Percentiles rank a stretch among this genome's conserved stretches.
These are phyloP conservation scores for Elephas maximus DNA, from an alignment of 2,113 vertebrate genomes.

Conservation along the genomic window DNA sequence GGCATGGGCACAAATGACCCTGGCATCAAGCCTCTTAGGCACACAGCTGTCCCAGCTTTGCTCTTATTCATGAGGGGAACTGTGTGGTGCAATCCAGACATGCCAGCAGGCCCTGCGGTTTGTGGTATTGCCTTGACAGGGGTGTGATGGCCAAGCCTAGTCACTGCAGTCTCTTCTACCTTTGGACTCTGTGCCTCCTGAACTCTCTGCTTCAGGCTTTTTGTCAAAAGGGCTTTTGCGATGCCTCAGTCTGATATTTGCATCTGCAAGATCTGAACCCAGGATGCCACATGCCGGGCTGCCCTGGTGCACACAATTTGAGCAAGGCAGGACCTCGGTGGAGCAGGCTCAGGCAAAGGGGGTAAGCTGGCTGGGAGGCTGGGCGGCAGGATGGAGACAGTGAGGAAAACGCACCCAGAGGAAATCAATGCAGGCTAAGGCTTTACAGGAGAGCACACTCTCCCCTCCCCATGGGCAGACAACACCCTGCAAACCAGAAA, in stretches of 20 bases:
- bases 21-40: not conserved
- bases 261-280: not conserved
- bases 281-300: not conserved
- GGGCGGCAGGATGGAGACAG: not conserved
- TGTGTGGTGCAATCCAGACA: rapidly evolving
- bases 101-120: not conserved
- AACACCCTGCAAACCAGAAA: not conserved
- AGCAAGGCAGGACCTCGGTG: no score
- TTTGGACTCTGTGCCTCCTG: not conserved
- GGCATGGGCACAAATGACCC: no score
- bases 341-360: not conserved
- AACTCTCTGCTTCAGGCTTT: not conserved
- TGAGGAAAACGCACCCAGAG: not conserved
- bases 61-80: not conserved
- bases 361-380: rapidly evolving
- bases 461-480: not conserved
- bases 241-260: not conserved
- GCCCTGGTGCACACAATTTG: not conserved
- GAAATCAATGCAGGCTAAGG: not conserved
- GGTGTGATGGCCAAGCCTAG: not conserved
- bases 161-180: not conserved
- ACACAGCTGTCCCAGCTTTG: not conserved
- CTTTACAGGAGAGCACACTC: no score
- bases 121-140: rapidly evolving
- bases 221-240: not conserved